Base-by-base conservation (phyloP, 2,113 vertebrate species). In the Onychostruthus taczanowskii region DNA sequence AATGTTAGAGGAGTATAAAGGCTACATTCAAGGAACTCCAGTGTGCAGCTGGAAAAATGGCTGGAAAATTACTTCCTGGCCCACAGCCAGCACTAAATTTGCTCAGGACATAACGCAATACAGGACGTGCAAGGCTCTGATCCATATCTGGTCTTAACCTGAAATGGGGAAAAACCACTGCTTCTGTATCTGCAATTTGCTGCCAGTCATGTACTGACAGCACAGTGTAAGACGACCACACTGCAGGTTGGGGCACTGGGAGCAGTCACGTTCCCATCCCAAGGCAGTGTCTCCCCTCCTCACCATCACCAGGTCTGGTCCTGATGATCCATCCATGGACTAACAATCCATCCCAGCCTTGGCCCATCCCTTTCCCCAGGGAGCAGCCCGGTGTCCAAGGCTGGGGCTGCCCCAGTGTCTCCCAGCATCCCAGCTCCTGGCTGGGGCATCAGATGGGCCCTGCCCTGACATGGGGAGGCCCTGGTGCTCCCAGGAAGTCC, bases 1-100 rank as follows among this genome's bases (percentile, higher is more conserved):
- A 56, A 64, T 93, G 79, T 73, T 94, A 61, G 74, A 83, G 52
- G 41, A 87, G 13, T 44, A 94, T 92, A 96, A 96, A 95, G 95
- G 86, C 93, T 72, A 68, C 94, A 95, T 96, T 96, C 93, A 96
- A 74, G 67, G 64, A 64, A 79, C 69, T 93, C 64, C 52, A 87
- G 58, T 28, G 56, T 79, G 90, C 88, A 95, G 90, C 95, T 96
- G 95, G 93, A 96, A 95, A 95, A 97, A 96, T 81, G 83, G 84
- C 49, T 97, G 94, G 94, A 95, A 96, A 97, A 96, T 90, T 92
- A 96, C 94, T 84, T 81, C 79, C 90, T 95, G 95, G 95, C 76
- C 49, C 41, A 66, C 47, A 90, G 76, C 94, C 95, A 96, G 85
- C 68, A 52, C 73, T 90, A 76, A 84, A 82, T 87, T 94, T 94